Base-by-base conservation (phyloP, 2,113 vertebrate genomes). In the Centropristis striata region DNA sequence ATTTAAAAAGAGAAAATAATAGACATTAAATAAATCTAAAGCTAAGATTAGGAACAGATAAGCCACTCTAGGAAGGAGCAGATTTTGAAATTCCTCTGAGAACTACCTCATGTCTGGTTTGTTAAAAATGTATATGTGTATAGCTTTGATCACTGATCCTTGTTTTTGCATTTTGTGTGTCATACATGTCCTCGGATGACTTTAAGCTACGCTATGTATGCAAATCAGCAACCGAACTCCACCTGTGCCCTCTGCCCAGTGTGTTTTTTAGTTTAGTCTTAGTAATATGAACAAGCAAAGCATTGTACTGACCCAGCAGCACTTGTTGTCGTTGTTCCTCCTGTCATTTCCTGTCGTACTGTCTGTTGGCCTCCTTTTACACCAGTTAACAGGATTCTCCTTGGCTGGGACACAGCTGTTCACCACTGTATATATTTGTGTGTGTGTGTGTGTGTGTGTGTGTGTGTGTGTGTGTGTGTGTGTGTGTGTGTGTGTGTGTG, bases 381-480 rank as follows among this genome's bases (percentile, higher is more conserved):
- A 20, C 11, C 58, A n/a, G 51, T 78, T 61, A 69, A 78, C 25
- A 49, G 36, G 46, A 69, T 69, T 76, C 58, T 82, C 67, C 28
- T 60, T 25, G 16, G 72, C 37, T 64, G 23, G 10, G 37, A 57
- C 37, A 71, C 86, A 91, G 85, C 89, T 93, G 91, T 86, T 88
- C 57, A 44, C 41, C 5, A 3, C 66, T 71, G 12, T 67, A 28
- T 84, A 46, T 50, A 39, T 54, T 37, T 49, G 37, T 54, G 16
- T 67, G 44, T 47, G 18, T 8, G 4, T 28, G 47, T 37, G 44
- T 18, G 15, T 18, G 15, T 42, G n/a, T 74, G 37, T 20, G 23
- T 11, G 39, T 75, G 9, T 60, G 25, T 81, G 61, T 41, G 41
- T 57, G 41, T 8, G 44, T 21, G 8, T 21, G 16, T 44, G 18